Base-by-base conservation (phyloP, 2,888 invertebrate species). In the Diarsia dahlii region DNA sequence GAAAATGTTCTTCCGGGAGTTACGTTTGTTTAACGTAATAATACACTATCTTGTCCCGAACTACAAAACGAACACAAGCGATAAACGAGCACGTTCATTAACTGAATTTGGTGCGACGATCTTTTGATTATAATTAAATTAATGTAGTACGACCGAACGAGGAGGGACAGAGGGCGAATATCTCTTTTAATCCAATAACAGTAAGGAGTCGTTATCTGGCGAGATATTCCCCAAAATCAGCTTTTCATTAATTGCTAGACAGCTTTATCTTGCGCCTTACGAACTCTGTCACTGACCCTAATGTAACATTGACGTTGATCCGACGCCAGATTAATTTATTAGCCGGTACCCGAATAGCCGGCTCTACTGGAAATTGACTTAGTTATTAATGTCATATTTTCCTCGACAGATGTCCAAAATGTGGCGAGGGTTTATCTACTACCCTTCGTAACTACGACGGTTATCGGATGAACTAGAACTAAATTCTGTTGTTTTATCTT, bases 261-360 rank as follows among this genome's bases (percentile, higher is more conserved):
- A 91, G 91, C 90, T 91, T 94, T 93, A 94, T 95, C 92, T 91
- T 80, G 87, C 79, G 84, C 84, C 88, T 87, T 89, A 84, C 87
- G 90, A 90, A 89, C 90, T 91, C 89, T 88, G 91, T 89, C 91
- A 91, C 91, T 90, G 92, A 91, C 92, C 93, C 89, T 93, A 91
- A 92, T 91, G 91, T 90, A 89, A 86, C 92, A 92, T 88, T 93
- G 95, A 94, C 94, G 93, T 90, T 93, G 92, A 95, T 95, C 94
- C 90, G 93, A 94, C 93, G 91, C 90, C 90, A 91, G 93, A 95
- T 95, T 95, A 95, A 95, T 95, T 94, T 94, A 94, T 93, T 94
- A 93, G 93, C 89, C 89, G 85, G 87, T 88, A 84, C 87, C 88
- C 89, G 86, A 89, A 88, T 88, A 88, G 86, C 87, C 90, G 89